These are phyloP conservation scores for Grantiella picta DNA, from an alignment of 2,113 vertebrate genomes.

Conservation along the genomic window DNA sequence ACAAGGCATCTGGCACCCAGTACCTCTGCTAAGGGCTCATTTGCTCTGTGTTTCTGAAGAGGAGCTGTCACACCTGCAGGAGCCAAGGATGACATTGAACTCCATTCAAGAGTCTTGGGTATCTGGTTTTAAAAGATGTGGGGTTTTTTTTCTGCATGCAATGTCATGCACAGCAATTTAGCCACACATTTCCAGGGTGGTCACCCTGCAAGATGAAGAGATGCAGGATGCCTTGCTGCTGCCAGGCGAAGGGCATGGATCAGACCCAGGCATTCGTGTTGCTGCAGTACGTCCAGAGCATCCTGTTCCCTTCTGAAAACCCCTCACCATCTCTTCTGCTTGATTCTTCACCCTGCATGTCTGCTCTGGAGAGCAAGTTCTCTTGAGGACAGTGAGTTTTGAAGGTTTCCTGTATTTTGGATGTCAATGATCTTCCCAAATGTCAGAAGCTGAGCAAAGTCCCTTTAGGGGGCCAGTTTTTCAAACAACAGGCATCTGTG, in stretches of 20 bases:
- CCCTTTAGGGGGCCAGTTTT: neutral
- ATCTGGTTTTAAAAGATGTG: neutral
- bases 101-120: neutral
- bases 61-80: neutral
- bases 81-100: neutral
- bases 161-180: neutral
- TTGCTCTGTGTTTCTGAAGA: neutral
- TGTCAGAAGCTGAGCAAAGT: neutral
- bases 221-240: neutral
- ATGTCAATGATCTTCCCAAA: neutral
- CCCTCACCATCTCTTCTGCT: neutral
- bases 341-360: neutral
- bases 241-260: neutral
- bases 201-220: neutral
- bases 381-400: neutral
- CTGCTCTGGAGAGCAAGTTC: neutral
- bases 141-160: fast-evolving
- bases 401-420: neutral
- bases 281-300: neutral
- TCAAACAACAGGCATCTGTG: neutral
- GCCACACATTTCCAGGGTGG: neutral
- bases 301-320: neutral
- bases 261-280: fast-evolving
- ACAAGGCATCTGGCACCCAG: neutral
- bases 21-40: neutral